These are phyloP conservation scores for Xenopus laevis DNA, from an alignment of 2,113 vertebrate species.

Conservation along the genomic window DNA sequence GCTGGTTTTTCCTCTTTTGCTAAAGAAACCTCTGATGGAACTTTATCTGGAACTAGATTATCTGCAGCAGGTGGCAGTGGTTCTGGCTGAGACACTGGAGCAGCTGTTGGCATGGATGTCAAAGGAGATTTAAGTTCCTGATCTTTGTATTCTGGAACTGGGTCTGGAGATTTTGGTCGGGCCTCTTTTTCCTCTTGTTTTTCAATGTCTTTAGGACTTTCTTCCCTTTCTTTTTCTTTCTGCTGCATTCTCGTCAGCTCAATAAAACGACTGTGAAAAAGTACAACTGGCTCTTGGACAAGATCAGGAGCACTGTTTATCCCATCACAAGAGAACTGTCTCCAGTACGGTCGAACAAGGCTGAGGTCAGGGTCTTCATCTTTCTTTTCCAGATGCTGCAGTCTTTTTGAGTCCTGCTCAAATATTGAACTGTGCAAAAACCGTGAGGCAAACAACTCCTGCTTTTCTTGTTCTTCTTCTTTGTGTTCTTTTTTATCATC, in stretches of 20 bases:
- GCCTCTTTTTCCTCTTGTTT: constrained; percentile 73
- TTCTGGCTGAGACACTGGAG: constrained; percentile 55
- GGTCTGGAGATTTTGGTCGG: constrained; percentile 61
- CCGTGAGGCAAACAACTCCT: constrained; percentile 91
- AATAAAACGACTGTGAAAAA: constrained; percentile 93
- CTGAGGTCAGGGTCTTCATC: constrained; percentile 77
- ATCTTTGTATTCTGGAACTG: constrained; percentile 60
- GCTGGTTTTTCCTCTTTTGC: constrained; percentile 62
- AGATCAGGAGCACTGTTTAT: constrained; percentile 63
- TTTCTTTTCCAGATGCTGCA: constrained; percentile 90
- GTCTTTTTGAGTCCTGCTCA: constrained; percentile 90
- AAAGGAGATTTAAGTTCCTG: constrained; percentile 59
- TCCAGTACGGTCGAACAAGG: constrained; percentile 62
- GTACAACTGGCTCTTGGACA: constrained; percentile 83
- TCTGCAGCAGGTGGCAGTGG: constrained; percentile 53
- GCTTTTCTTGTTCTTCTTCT: constrained; percentile 87
- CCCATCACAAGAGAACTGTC: constrained; percentile 65
- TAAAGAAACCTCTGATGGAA: constrained; percentile 44
- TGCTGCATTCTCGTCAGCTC: constrained; percentile 88
- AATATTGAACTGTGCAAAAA: constrained; percentile 98
- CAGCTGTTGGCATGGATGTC: constrained; percentile 42
- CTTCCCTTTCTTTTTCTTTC: constrained; percentile 86
- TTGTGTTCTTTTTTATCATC: constrained; percentile 89
- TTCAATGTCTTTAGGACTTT: constrained; percentile 71
- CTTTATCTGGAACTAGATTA: constrained; percentile 60